Conservation (phyloP, 1,140 invertebrate species). For the Saxidomus purpurata region DNA sequence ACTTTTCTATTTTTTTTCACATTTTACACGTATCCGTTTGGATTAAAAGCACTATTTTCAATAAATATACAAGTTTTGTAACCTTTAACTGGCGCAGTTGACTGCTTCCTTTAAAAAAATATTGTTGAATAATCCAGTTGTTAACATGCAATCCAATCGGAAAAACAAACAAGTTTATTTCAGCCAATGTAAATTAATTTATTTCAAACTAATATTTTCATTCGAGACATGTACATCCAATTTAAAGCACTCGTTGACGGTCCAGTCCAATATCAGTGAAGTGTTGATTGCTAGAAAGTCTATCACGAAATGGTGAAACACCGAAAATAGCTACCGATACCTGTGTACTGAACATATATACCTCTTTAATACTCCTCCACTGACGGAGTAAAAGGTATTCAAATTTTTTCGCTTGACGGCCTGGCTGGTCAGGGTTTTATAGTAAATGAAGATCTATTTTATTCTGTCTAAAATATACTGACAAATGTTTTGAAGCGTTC, state of each 20-base stretch:
- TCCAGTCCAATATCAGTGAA: neutral
- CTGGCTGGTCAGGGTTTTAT: neutral
- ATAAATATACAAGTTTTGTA: too few relatives aligned
- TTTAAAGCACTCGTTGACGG: neutral
- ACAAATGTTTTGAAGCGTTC: neutral
- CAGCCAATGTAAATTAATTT: neutral
- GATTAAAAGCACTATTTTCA: too few relatives aligned
- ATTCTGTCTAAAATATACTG: neutral
- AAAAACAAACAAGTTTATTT: too few relatives aligned
- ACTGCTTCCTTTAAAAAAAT: too few relatives aligned
- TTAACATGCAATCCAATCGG: too few relatives aligned
- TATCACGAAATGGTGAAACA: constrained; percentile 36
- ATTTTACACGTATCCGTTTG: too few relatives aligned
- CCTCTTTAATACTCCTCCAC: neutral
- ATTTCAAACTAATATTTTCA: neutral
- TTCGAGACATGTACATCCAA: neutral
- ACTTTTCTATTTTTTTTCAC: too few relatives aligned
- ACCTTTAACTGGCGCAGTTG: too few relatives aligned
- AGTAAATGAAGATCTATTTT: neutral
- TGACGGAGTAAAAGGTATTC: neutral
- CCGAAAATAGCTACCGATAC: constrained; percentile 2
- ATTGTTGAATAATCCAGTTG: too few relatives aligned
- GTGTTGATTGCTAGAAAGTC: neutral
- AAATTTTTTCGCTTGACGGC: neutral
- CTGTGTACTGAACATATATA: neutral